Conservation (phyloP, 1,140 invertebrate species). For the Wiebesia pumilae region DNA sequence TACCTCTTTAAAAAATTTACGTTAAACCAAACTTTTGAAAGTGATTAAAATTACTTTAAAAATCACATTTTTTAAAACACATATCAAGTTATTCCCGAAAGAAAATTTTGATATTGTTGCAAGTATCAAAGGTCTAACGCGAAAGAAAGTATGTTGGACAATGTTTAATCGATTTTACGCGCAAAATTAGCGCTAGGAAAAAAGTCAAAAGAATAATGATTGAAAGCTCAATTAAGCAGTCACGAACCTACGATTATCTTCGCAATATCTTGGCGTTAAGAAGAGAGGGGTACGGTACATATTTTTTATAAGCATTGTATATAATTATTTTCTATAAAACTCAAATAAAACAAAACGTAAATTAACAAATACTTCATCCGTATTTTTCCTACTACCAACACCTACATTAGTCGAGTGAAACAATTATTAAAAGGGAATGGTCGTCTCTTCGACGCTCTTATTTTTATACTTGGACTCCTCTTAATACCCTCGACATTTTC, state of each 20-base stretch:
- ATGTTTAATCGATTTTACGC: slow-evolving; percentile 19
- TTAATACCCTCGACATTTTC: too few relatives aligned
- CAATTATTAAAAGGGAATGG: too few relatives aligned
- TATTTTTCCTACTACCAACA: too few relatives aligned
- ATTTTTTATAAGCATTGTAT: not conserved
- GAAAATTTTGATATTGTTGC: not conserved
- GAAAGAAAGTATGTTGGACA: not conserved
- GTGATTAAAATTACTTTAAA: not conserved
- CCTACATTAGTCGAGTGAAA: too few relatives aligned
- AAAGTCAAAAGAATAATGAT: not conserved
- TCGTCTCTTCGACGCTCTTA: too few relatives aligned
- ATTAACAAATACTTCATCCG: too few relatives aligned
- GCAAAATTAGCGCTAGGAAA: not conserved
- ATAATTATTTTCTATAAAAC: not conserved
- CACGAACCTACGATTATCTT: slow-evolving; percentile 12
- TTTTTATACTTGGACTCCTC: too few relatives aligned
- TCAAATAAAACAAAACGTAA: too few relatives aligned
- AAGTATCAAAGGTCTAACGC: not conserved
- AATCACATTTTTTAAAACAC: not conserved
- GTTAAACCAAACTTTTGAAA: not conserved
- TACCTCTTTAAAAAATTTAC: too few relatives aligned
- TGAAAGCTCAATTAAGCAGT: slow-evolving; percentile 16
- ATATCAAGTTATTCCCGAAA: not conserved
- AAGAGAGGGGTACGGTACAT: not conserved
- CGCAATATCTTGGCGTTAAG: not conserved